Evolutionary conservation across 2,113 vertebrate species (phyloP).

Genomic region (Chaetops frenatus): DNA sequence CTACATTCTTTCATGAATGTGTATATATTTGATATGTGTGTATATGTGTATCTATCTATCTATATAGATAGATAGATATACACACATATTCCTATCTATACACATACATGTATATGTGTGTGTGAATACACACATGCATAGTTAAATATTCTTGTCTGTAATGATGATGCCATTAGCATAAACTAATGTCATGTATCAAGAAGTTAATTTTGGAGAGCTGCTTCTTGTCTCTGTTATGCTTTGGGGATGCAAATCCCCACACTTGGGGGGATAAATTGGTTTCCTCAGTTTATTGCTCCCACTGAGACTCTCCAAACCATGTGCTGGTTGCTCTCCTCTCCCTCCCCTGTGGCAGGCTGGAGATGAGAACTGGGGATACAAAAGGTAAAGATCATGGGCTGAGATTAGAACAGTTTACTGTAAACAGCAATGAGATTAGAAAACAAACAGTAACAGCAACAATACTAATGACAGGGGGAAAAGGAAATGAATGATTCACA

Average conservation of each 20-base stretch:
- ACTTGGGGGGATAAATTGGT: too few relatives aligned
- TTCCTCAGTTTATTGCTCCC: background rate
- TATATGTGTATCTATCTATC: accelerated
- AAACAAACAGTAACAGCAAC: background rate
- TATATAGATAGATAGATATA: too few relatives aligned
- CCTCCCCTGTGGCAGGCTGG: background rate
- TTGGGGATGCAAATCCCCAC: background rate
- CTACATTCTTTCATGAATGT: background rate
- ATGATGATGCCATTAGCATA: background rate
- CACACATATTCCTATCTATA: accelerated
- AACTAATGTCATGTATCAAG: background rate
- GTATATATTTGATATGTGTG: background rate
- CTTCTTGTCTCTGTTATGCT: background rate
- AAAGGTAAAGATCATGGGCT: background rate
- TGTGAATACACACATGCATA: accelerated
- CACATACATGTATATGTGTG: accelerated
- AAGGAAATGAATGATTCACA: background rate
- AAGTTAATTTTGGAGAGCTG: background rate
- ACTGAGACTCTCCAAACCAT: background rate
- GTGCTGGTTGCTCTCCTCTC: background rate
- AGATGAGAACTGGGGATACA: background rate
- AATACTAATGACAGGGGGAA: background rate
- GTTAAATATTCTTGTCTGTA: background rate
- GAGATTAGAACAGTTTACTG: background rate
- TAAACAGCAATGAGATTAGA: background rate